Percentiles rank a stretch among this genome's conserved stretches.
Conservation (phyloP, 2,888 invertebrate species). For the Allophyes oxyacanthae region DNA sequence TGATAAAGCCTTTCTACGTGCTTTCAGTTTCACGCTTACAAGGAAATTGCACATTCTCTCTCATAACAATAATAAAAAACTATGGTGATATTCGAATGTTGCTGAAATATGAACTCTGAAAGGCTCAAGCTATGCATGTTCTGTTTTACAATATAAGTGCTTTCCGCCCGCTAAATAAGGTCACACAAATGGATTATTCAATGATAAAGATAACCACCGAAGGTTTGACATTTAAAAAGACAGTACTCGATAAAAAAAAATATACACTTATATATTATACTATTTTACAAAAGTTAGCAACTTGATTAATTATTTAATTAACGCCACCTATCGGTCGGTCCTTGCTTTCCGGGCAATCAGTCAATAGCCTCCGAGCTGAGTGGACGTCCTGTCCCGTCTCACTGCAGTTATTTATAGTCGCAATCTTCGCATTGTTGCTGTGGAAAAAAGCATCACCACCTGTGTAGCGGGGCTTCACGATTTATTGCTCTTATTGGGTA, state of each 20-base stretch:
- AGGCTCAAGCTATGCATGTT: not conserved
- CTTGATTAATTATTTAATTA: conserved; percentile 85
- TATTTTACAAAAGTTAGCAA: conserved; percentile 43
- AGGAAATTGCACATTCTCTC: not conserved
- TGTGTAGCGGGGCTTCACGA: conserved; percentile 71
- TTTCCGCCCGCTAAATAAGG: no score
- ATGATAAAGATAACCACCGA: no score
- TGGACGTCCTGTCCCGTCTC: conserved; percentile 73
- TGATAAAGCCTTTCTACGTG: conserved; percentile 42
- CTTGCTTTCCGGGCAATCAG: conserved; percentile 77
- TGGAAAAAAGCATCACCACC: conserved; percentile 74
- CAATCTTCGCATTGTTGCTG: conserved; percentile 78
- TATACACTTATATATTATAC: no score
- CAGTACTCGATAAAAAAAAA: no score
- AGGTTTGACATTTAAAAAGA: no score
- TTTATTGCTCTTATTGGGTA: conserved; percentile 79
- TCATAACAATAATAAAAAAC: no score
- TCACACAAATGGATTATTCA: no score
- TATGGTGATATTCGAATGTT: not conserved
- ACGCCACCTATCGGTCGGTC: conserved; percentile 80
- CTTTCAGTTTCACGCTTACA: conserved; percentile 48
- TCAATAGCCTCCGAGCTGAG: conserved; percentile 72
- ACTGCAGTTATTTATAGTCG: conserved; percentile 82
- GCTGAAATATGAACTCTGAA: not conserved
- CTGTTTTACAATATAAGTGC: not conserved